Evolutionary conservation across 37 sponge, comb jelly and placozoan species (phyloP).

Genomic region (Diacarnus erythraeanus): DNA sequence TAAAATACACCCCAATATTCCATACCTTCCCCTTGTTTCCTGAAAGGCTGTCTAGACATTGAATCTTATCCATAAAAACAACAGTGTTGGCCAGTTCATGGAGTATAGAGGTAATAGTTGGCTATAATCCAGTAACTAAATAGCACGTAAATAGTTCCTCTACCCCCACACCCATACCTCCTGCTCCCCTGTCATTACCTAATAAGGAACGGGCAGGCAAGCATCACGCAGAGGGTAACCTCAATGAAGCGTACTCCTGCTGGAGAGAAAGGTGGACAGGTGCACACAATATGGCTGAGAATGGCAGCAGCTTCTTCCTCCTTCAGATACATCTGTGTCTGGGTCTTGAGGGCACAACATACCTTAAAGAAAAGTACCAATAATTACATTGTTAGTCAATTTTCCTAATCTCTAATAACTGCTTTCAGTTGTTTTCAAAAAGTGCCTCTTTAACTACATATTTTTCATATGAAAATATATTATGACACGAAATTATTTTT

Average conservation of each 20-base stretch:
- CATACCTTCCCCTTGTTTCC: too few relatives aligned
- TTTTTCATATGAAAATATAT: too few relatives aligned
- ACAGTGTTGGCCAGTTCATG: too few relatives aligned
- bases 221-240: constrained; percentile 63
- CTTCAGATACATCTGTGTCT: constrained; percentile 57
- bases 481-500: too few relatives aligned
- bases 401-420: not conserved
- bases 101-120: too few relatives aligned
- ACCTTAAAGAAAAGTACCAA: not conserved
- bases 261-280: constrained; percentile 67
- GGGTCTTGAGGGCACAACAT: constrained; percentile 42
- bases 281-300: constrained; percentile 63
- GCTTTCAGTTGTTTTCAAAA: not conserved
- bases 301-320: constrained; percentile 61
- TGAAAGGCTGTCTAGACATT: too few relatives aligned
- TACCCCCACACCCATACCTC: too few relatives aligned
- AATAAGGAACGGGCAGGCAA: constrained; percentile 83
- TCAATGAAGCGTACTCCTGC: constrained; percentile 75
- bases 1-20: too few relatives aligned
- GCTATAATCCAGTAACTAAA: too few relatives aligned
- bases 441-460: not conserved
- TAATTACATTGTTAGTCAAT: not conserved
- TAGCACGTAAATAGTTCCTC: too few relatives aligned
- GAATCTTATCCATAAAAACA: too few relatives aligned
- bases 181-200: constrained; percentile 46